Evolutionary conservation across 2,888 invertebrate species (phyloP).

Genomic region (Parascotia fuliginaria): DNA sequence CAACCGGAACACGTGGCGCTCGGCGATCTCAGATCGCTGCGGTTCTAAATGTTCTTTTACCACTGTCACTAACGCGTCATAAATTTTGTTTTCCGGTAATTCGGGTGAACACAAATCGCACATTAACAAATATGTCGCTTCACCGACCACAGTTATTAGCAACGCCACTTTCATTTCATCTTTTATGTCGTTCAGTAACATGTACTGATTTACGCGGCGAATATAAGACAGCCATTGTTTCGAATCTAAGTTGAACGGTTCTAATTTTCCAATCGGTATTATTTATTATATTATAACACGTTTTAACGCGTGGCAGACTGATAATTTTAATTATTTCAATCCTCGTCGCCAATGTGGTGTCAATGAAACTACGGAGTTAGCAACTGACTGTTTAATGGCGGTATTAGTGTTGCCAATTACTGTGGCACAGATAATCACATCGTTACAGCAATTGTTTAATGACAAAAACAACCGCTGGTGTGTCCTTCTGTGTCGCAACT

Average conservation of each 20-base stretch:
- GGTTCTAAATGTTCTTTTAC: background rate
- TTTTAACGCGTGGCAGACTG: background rate
- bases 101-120: background rate
- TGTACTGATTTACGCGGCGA: slow-evolving; percentile 21
- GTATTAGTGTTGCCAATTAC: too few relatives aligned
- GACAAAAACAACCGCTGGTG: too few relatives aligned
- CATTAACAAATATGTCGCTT: background rate
- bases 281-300: background rate
- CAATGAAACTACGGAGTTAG: background rate
- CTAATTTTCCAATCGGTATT: slow-evolving; percentile 1
- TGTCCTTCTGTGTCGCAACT: too few relatives aligned
- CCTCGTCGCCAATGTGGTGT: background rate
- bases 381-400: too few relatives aligned
- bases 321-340: background rate
- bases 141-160: slow-evolving; percentile 25
- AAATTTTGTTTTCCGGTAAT: background rate
- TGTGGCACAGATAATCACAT: too few relatives aligned
- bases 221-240: slow-evolving; percentile 22
- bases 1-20: background rate
- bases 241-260: slow-evolving; percentile 15
- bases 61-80: background rate
- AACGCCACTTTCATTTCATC: slow-evolving; percentile 17
- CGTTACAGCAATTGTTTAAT: too few relatives aligned
- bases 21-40: slow-evolving; percentile 3
- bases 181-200: slow-evolving; percentile 24